Conservation (phyloP, 2,113 vertebrate genomes). For the Xyrauchen texanus region DNA sequence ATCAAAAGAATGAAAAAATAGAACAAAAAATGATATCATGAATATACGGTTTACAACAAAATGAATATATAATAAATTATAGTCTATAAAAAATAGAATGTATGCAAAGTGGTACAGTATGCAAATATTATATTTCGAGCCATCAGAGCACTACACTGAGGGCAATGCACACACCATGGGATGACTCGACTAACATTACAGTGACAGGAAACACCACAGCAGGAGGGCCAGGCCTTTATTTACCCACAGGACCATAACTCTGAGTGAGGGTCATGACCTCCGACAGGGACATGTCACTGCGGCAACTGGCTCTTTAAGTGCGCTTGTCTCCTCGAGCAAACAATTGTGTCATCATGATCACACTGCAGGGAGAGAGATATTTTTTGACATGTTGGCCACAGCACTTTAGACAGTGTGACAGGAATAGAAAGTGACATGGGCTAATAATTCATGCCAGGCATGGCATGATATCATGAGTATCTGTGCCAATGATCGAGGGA, state of each 20-base stretch:
- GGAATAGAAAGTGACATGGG: slow-evolving; percentile 32
- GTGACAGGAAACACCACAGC: neutral
- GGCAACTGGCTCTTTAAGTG: slow-evolving; percentile 51
- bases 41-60: too few species aligned
- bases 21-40: too few species aligned
- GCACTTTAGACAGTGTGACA: slow-evolving; percentile 29
- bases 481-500: slow-evolving; percentile 34
- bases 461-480: slow-evolving; percentile 47
- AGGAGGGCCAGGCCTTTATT: neutral
- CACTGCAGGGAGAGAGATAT: slow-evolving; percentile 43
- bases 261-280: slow-evolving; percentile 35
- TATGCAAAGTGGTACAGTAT: neutral
- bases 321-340: slow-evolving; percentile 45
- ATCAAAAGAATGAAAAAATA: too few species aligned
- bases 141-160: neutral
- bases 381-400: slow-evolving; percentile 49
- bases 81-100: neutral
- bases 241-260: slow-evolving; percentile 13
- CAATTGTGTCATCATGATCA: slow-evolving; percentile 44
- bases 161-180: neutral
- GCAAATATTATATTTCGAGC: too few species aligned
- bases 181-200: neutral
- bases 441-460: slow-evolving; percentile 33
- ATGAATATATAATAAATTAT: neutral
- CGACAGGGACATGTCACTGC: slow-evolving; percentile 5